Evolutionary conservation across 53 echinoderm and acorn worm species (phyloP), one percentile per base, ranked within the genome.

Genomic region (Actinopyga echinites): DNA sequence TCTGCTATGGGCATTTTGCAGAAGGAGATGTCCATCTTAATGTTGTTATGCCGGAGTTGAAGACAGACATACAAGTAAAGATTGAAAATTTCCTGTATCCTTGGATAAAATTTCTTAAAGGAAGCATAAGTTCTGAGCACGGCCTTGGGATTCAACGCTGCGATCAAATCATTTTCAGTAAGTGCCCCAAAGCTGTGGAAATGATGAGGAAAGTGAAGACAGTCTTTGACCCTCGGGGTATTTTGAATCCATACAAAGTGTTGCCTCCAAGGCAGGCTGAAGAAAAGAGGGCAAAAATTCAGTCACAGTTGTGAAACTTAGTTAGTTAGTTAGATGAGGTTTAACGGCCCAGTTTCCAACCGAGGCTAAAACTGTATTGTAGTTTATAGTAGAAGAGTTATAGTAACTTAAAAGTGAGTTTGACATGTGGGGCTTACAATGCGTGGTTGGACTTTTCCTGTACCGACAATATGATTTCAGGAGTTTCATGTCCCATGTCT

Each of bases 91-190:
- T 86, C 23, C 77, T 97, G 30, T 97, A 91, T 74, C 88, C 89
- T 86, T 69, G 88, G 92, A 90, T 90, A n/a, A 65, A 88, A 7
- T 83, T 86, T 31, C 65, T 83, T 0, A 60, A 69, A 19, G 99
- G 99, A 2, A 97, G 99, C 65, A 82, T 97, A 1, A 97, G 99
- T 42, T 92, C 99, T 0, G 99, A 97, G 67, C 99, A 97, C 37
- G 99, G 99, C 9, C 89, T 97, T 0, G 99, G 99, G 2, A 90
- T 97, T 60, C 83, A 95, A 21, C 92, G 94, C 81, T 88, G 89
- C 40, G 92, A 97, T 45, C 85, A 84, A 43, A 97, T 97, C 25
- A 36, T 84, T 24, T 89, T 90, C 59, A 92, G 88, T 52, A 97
- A 94, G 83, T 81, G 92, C 5, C 30, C 82, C 8, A 90, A 83